Evolutionary conservation across 2,797 vertebrate species (phyloP).

Genomic region (Platyrinchus mystaceus): DNA sequence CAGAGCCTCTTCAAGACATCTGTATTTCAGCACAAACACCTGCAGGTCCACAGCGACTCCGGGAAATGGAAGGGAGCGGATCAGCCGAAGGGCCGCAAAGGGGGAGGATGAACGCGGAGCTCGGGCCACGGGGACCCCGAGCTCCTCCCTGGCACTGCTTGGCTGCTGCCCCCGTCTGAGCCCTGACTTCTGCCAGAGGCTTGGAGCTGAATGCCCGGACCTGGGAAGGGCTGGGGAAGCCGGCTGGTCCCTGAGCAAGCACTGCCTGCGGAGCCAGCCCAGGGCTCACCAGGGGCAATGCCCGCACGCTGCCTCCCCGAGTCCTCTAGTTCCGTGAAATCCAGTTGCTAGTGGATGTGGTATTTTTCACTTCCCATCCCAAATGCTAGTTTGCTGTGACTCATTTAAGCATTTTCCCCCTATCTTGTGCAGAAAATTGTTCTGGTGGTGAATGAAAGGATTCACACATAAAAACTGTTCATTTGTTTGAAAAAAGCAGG

Average conservation of each 20-base stretch:
- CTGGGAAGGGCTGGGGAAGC: rapidly evolving
- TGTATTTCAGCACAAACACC: background rate
- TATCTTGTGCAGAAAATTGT: background rate
- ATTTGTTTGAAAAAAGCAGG: background rate
- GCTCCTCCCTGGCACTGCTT: background rate
- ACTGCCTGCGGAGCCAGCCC: background rate
- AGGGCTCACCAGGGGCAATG: rapidly evolving
- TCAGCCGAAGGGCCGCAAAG: rapidly evolving
- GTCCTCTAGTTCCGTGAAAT: background rate
- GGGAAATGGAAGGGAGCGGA: background rate
- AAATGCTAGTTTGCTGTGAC: background rate
- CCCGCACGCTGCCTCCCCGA: rapidly evolving
- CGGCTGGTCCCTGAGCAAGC: background rate
- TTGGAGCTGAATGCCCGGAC: rapidly evolving
- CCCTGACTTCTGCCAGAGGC: background rate
- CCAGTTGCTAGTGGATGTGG: rapidly evolving
- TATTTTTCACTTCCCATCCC: background rate
- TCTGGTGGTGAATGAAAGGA: background rate
- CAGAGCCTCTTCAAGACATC: background rate
- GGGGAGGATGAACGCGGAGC: rapidly evolving
- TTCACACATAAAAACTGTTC: background rate
- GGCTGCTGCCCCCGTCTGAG: background rate
- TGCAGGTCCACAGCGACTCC: background rate
- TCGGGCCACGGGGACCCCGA: background rate
- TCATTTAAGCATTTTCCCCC: background rate